Evolutionary conservation across 2,888 invertebrate species (phyloP), one percentile per base, ranked within the genome.

Genomic region (Rhopalosiphum nymphaeae): DNA sequence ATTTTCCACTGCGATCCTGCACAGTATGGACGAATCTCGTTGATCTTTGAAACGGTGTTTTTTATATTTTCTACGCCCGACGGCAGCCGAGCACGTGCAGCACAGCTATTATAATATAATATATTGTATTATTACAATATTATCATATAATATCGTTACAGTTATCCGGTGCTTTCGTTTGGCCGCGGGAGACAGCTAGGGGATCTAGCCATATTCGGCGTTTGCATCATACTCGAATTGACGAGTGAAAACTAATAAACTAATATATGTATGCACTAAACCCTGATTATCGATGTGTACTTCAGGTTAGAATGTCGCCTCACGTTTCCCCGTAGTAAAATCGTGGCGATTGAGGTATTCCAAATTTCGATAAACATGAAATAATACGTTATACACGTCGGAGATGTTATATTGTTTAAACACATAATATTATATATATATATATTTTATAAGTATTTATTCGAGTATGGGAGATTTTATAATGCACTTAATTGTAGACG

Each of bases 81-180:
- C 46, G 67, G 67, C 67, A 3, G 26, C 13, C 42, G 89, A 56
- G 49, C 78, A 78, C 78, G 36, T 36, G 78, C 78, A 78, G 3
- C 78, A 36, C 78, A 21, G 78, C 78, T n/a, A 67, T 67, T 67
- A n/a, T n/a, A 67, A 67, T n/a, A 67, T n/a, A 25, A 21, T 67
- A 67, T n/a, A n/a, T 61, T 61, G 53, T 53, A 21, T 61, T 61
- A 61, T 36, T n/a, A 67, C 7, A 67, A 67, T 67, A 67, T n/a
- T 36, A 67, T n/a, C 16, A 21, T 78, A 78, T 36, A 21, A 78
- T 84, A 78, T 90, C 10, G 29, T n/a, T 84, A 42, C 36, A 26
- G 53, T 21, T 46, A 86, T 91, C 91, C 25, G 46, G 1, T 57
- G 85, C n/a, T 86, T 92, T 92, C 46, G 61, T 61, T 61, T 86